A percentile compares a stretch with the other conserved stretches of the same genome.
Conservation (phyloP, 2,113 vertebrate species). For the Myocastor coypus region DNA sequence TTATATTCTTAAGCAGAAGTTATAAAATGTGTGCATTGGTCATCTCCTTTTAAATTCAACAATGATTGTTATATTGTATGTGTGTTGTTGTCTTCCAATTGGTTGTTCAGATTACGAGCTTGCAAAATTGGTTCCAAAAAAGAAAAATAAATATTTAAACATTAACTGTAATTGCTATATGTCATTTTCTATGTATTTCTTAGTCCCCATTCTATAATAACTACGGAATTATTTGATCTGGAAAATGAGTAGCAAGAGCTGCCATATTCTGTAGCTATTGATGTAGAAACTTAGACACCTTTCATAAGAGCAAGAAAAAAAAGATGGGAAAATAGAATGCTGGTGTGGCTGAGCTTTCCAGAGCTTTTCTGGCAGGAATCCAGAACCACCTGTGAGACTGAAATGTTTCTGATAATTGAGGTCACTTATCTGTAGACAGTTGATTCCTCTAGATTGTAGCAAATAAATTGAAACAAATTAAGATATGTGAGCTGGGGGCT, state of each 20-base stretch:
- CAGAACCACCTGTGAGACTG: not conserved
- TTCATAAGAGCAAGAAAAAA: not conserved
- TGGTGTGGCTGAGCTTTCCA: not conserved
- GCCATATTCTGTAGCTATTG: not conserved
- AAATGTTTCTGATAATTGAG: not conserved
- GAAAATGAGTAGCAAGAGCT: not conserved
- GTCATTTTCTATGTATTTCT: not conserved
- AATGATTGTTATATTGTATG: no score
- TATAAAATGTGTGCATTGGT: constrained; percentile 26
- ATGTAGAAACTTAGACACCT: not conserved
- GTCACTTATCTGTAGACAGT: not conserved
- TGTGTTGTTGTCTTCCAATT: no score
- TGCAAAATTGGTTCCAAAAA: no score
- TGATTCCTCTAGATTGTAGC: not conserved
- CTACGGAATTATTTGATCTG: constrained; percentile 38
- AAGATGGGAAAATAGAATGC: not conserved
- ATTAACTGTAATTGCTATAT: not conserved
- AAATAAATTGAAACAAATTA: not conserved
- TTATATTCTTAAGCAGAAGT: constrained; percentile 68
- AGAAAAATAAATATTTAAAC: no score
- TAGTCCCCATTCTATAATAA: not conserved
- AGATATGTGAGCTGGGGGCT: not conserved
- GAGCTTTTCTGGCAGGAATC: not conserved
- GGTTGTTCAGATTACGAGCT: no score
- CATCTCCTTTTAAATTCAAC: not conserved